These are phyloP conservation scores for Stegana nigrithorax DNA, from an alignment of 2,888 invertebrate genomes.

Conservation along the genomic window DNA sequence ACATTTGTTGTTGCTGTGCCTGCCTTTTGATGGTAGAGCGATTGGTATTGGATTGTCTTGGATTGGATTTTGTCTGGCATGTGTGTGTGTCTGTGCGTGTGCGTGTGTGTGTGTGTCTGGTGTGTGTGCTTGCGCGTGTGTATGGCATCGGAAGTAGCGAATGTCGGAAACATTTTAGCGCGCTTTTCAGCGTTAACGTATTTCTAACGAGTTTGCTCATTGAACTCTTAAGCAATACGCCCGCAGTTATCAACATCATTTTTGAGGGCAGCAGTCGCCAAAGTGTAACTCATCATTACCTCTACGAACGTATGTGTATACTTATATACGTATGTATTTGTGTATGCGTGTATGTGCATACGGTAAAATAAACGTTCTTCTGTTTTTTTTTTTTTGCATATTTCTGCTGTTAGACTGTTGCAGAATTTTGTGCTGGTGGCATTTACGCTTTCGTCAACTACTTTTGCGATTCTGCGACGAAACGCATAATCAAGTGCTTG, in stretches of 20 bases:
- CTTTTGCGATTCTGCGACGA: no score
- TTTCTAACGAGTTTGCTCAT: slow-evolving; percentile 44
- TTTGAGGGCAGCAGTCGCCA: no score
- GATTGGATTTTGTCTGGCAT: no score
- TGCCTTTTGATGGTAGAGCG: no score
- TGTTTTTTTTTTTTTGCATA: neutral
- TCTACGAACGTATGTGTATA: no score
- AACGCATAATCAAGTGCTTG: neutral
- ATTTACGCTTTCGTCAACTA: neutral
- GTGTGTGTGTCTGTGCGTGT: neutral
- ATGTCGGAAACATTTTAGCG: slow-evolving; percentile 37
- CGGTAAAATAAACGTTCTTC: neutral
- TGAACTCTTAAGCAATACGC: slow-evolving; percentile 20
- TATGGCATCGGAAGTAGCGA: slow-evolving; percentile 43
- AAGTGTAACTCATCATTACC: no score
- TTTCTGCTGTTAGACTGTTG: neutral
- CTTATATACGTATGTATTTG: neutral
- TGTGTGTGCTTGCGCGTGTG: neutral
- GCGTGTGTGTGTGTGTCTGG: neutral
- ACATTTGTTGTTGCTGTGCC: no score
- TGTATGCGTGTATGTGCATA: neutral
- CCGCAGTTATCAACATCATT: no score
- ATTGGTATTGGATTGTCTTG: no score
- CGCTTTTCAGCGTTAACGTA: slow-evolving; percentile 43
- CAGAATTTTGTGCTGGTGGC: neutral